Evolutionary conservation across 2,797 vertebrate species (phyloP), one percentile per base, ranked within the genome.

Genomic region (Pseudochirops corinnae): DNA sequence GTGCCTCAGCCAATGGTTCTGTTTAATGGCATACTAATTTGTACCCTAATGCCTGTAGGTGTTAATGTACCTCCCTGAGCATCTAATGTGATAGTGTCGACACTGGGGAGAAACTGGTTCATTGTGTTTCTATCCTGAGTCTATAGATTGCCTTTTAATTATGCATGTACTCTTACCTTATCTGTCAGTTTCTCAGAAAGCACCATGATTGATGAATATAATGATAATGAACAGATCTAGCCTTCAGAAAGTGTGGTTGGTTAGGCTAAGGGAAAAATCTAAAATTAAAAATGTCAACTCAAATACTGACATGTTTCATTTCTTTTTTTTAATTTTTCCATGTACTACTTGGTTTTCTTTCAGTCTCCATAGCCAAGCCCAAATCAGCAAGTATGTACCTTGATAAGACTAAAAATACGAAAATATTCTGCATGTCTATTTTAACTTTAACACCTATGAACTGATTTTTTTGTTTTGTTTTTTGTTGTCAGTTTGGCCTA

Each of bases 371-470:
- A 98, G 98, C 58, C 92, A 98, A 98, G 90, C 5, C 96, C 93
- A 98, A 98, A 26, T 87, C 95, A 97, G 9, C 98, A 98, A 98
- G 98, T 98, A 98, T 4, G 98, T 97, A 92, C 74, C 0, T 96
- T 92, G 52, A 97, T 94, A 90, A 95, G 87, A 95, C 97, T 95
- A 96, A 98, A 31, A 94, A 1, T 58, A 95, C 50, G 91, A 94
- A 97, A 95, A 0, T 95, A 93, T 52, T 31, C 74, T 26, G n/a
- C 91, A 95, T 96, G 90, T 4, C 52, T 53, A 91, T 97, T 97
- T 96, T 91, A 4, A 16, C 29, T 92, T 97, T 96, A 97, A 93
- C 2, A 95, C 92, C 92, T 53, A 50, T 24, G 93, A 96, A 12
- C 53, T 95, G 46, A 1, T 11, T 3, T 57, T 95, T 91, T 31